Conservation (phyloP, 2,888 invertebrate species). For the Petrophora chlorosata region DNA sequence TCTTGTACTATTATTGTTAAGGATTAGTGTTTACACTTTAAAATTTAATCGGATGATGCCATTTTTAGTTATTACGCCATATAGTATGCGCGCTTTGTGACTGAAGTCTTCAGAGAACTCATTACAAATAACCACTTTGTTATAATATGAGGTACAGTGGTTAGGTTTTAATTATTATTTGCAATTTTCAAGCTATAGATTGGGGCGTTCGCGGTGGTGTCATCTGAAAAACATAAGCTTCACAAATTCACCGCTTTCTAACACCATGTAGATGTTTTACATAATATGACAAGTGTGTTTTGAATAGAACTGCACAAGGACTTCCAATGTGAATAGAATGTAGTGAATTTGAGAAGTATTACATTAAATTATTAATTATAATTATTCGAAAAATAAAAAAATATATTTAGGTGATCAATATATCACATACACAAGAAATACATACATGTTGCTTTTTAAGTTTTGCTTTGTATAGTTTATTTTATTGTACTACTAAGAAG, state of each 20-base stretch:
- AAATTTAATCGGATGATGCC: constrained; percentile 16
- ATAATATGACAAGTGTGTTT: too few relatives aligned
- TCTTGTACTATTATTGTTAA: constrained; percentile 40
- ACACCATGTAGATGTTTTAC: too few relatives aligned
- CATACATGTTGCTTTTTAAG: constrained; percentile 38
- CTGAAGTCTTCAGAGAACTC: not conserved
- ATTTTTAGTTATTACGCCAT: constrained; percentile 13
- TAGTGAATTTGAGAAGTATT: constrained; percentile 3
- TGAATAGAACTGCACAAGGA: not conserved
- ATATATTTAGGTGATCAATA: not conserved
- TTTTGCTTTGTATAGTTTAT: constrained; percentile 48
- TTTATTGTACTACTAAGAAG: constrained; percentile 45
- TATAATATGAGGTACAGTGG: too few relatives aligned
- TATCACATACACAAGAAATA: constrained; percentile 3
- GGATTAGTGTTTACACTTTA: constrained; percentile 27
- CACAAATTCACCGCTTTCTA: constrained; percentile 4
- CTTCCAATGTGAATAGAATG: too few relatives aligned
- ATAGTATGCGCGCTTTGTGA: not conserved
- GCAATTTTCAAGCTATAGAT: too few relatives aligned
- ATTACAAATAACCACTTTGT: too few relatives aligned
- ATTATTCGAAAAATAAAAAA: constrained; percentile 3
- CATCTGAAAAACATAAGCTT: constrained; percentile 5
- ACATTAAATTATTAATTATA: not conserved
- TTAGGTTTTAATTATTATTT: too few relatives aligned
- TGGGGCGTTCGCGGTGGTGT: constrained; percentile 6